Evolutionary conservation across 2,113 vertebrate species (phyloP), one percentile per base, ranked within the genome.

Genomic region (Tragelaphus buxtoni): DNA sequence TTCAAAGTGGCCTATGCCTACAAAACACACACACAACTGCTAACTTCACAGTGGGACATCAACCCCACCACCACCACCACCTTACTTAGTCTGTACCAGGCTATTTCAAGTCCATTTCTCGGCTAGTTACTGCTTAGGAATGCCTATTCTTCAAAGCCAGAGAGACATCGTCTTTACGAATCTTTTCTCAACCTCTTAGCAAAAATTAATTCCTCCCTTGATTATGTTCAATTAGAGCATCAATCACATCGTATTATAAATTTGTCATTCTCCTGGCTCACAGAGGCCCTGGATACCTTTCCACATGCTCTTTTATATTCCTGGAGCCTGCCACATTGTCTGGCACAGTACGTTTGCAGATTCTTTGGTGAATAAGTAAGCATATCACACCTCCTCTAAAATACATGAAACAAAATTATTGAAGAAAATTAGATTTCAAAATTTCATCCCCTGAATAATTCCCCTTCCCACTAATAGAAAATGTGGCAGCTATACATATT

Each of bases 381-480:
- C 7, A 8, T 7, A 82, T 83, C 55, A 69, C 13, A 58, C 9
- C 16, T 65, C 28, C 74, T 96, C 74, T 87, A 89, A 97, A 96
- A 94, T 88, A 88, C 10, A 2, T 47, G 85, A 95, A 96, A 55
- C n/a, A 94, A 63, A 18, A 92, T 80, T 88, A 51, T 14, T 88
- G 55, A 17, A 87, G 47, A 86, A 42, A 93, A 92, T 84, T 65
- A 55, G 11, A 63, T 45, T 81, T 92, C 42, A 90, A 45, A 80
- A 80, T 60, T 96, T 92, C 49, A 76, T 60, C 7, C 32, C 22
- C 79, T 55, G 13, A 65, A 96, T 93, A 72, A 63, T 95, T 80
- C 77, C 45, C 35, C 35, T 91, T 97, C 69, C 30, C 77, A 93
- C 92, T 98, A 90, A 84, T 30, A 95, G 42, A 49, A 98, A 96